Evolutionary conservation across 2,113 vertebrate genomes (phyloP).

Genomic region (Arvicanthis niloticus): DNA sequence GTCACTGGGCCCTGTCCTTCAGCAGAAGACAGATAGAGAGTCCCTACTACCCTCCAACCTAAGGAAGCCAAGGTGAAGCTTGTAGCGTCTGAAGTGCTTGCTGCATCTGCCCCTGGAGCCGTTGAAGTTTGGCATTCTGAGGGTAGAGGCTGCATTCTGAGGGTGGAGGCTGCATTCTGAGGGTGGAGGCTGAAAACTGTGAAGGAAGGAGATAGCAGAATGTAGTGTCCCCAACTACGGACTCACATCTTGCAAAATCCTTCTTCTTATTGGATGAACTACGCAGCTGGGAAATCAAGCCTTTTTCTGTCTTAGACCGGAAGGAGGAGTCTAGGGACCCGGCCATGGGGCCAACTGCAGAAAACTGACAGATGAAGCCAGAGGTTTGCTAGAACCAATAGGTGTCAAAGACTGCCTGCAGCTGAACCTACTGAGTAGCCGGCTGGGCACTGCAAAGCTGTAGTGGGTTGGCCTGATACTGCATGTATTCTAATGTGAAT

Average conservation of each 20-base stretch:
- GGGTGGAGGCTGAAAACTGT: background rate
- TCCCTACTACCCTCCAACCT: background rate
- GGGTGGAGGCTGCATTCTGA: background rate
- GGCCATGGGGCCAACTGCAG: background rate
- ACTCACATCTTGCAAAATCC: background rate
- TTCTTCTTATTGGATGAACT: background rate
- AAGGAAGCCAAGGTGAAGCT: background rate
- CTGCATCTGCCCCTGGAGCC: background rate
- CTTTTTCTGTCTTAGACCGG: background rate
- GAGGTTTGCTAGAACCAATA: background rate
- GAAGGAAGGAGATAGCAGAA: background rate
- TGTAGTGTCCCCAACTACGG: background rate
- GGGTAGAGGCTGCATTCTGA: background rate
- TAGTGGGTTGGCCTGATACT: too few species aligned
- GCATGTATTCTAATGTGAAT: too few species aligned
- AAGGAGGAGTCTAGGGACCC: background rate
- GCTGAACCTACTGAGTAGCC: background rate
- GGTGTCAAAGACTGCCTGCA: background rate
- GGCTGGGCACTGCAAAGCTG: background rate
- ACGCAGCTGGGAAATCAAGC: background rate
- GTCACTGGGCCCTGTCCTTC: background rate
- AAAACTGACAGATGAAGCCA: background rate
- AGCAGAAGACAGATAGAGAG: too few species aligned
- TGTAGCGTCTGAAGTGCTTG: background rate
- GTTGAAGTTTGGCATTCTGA: background rate